Evolutionary conservation across 2,113 vertebrate genomes (phyloP).

Genomic region (Chlamydotis undulata): DNA sequence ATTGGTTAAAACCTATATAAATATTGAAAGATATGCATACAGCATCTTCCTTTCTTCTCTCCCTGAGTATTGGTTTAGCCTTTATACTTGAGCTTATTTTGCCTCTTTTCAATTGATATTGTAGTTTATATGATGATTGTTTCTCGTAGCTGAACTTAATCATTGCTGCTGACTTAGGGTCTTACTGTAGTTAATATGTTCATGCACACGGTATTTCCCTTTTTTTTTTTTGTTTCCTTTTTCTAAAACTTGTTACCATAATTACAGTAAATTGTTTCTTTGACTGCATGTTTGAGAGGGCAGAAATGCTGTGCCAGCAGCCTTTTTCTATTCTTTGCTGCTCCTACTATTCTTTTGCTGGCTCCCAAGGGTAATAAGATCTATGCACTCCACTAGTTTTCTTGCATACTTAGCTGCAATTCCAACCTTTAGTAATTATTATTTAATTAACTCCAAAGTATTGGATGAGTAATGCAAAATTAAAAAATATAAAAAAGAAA

Average conservation of each 20-base stretch:
- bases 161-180: not conserved
- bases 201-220: not conserved
- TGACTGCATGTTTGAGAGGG: slow-evolving; percentile 2
- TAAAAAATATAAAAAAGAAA: not conserved
- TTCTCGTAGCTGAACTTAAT: not conserved
- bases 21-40: fast-evolving
- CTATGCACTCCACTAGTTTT: slow-evolving; percentile 36
- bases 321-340: not conserved
- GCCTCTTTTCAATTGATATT: not conserved
- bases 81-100: not conserved
- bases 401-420: slow-evolving; percentile 34
- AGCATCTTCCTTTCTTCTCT: not conserved
- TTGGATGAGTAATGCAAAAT: not conserved
- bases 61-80: not conserved
- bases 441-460: slow-evolving; percentile 43
- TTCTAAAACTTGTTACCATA: not conserved
- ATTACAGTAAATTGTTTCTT: slow-evolving; percentile 23
- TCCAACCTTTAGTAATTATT: slow-evolving; percentile 28
- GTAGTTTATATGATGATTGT: not conserved
- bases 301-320: slow-evolving; percentile 40
- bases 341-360: slow-evolving; percentile 12
- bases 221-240: not conserved
- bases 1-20: not conserved
- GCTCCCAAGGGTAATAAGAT: slow-evolving; percentile 21
- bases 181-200: not conserved